These are phyloP conservation scores for Dyspetes luteomarginatus DNA, from an alignment of 2,888 invertebrate genomes.

Conservation along the genomic window DNA sequence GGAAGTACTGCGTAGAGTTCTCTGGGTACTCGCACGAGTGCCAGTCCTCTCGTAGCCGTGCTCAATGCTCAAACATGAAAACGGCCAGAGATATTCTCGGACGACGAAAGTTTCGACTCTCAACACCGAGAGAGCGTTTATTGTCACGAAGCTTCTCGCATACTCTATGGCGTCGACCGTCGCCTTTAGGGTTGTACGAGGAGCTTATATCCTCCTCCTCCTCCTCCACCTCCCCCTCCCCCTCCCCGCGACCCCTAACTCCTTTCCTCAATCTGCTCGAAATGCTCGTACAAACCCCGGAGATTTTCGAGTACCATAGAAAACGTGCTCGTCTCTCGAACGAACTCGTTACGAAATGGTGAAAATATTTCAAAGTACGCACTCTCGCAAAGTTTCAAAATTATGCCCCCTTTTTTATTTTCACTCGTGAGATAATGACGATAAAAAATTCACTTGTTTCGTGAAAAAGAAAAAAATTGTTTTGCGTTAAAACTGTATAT, in stretches of 20 bases:
- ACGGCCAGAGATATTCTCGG: slow-evolving; percentile 59
- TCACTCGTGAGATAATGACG: background rate
- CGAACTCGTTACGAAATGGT: slow-evolving; percentile 59
- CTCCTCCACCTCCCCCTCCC: background rate
- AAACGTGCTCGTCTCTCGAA: slow-evolving; percentile 56
- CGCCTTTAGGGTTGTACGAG: slow-evolving; percentile 52
- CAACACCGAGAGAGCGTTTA: slow-evolving; percentile 47
- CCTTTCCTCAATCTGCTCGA: slow-evolving; percentile 42
- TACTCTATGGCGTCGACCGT: slow-evolving; percentile 1
- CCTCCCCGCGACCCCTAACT: too few species aligned
- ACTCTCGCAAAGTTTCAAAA: slow-evolving; percentile 12
- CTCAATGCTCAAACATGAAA: slow-evolving; percentile 18
- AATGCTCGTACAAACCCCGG: slow-evolving; percentile 48
- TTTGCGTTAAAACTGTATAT: slow-evolving; percentile 6
- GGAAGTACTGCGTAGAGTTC: slow-evolving; percentile 52
- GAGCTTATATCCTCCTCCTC: slow-evolving; percentile 15
- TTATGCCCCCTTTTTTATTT: background rate
- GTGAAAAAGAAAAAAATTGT: too few species aligned
- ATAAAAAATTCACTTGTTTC: background rate
- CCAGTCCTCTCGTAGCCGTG: background rate
- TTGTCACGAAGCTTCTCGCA: slow-evolving; percentile 51
- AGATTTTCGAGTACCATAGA: slow-evolving; percentile 58
- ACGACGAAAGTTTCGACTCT: slow-evolving; percentile 61
- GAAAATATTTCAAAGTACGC: slow-evolving; percentile 54
- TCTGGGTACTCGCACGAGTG: slow-evolving; percentile 23